These are phyloP conservation scores for Terrapene triunguis DNA, from an alignment of 2,113 vertebrate species.

Conservation along the genomic window DNA sequence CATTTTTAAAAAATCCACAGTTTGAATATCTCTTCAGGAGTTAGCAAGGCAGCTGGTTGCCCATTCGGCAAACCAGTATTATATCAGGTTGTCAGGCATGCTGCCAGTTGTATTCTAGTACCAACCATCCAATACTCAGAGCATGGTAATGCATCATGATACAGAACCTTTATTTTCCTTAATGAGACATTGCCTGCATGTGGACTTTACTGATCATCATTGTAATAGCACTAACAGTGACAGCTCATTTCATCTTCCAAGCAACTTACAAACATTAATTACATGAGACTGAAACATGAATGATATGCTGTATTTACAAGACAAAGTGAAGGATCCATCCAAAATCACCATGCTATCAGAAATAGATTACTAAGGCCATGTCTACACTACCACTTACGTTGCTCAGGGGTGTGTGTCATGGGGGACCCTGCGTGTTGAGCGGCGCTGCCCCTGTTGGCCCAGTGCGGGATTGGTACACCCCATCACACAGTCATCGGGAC, in stretches of 20 bases:
- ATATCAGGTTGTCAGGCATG: neutral
- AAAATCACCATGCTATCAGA: constrained; percentile 39
- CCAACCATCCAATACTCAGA: neutral
- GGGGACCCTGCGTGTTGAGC: too few species aligned
- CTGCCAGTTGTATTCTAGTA: neutral
- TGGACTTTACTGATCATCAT: neutral
- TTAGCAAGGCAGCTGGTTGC: neutral
- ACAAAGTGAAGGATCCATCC: constrained; percentile 36
- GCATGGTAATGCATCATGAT: neutral
- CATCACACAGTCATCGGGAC: too few species aligned
- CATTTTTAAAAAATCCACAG: constrained; percentile 44
- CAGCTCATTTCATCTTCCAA: constrained; percentile 19
- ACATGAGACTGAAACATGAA: neutral
- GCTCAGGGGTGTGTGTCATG: too few species aligned
- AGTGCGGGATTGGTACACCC: too few species aligned
- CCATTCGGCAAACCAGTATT: neutral
- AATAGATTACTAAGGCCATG: constrained; percentile 23
- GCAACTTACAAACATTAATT: constrained; percentile 35
- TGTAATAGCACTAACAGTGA: neutral
- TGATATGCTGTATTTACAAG: constrained; percentile 25
- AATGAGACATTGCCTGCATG: neutral
- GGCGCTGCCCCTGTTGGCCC: too few species aligned
- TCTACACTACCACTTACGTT: too few species aligned
- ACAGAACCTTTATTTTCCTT: neutral
- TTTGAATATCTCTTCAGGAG: neutral